phyloP scores from a whole-genome alignment of 2,888 invertebrate genomes.

The Rhingia rostrata region DNA sequence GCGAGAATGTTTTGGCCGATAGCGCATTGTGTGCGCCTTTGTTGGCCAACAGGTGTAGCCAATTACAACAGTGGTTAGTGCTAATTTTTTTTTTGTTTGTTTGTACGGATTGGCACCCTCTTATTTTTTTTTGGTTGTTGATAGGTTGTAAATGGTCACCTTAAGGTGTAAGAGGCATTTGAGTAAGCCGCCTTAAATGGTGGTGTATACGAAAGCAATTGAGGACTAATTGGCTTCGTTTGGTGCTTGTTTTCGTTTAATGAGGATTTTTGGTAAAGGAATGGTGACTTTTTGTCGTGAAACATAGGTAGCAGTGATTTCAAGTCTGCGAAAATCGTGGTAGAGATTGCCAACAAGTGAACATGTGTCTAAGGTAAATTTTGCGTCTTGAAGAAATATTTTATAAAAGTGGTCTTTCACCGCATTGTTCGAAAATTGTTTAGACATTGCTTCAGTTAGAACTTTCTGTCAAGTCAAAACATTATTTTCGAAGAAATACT shows the following conservation, averaged over 20 bases:
- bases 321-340: too few relatives aligned
- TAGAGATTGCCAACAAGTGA: too few relatives aligned
- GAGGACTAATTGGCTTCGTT: conserved; percentile 52
- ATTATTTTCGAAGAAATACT: too few relatives aligned
- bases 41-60: conserved; percentile 69
- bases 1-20: conserved; percentile 63
- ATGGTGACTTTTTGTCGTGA: too few relatives aligned
- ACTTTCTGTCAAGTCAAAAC: too few relatives aligned
- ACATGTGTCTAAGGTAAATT: too few relatives aligned
- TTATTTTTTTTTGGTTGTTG: conserved; percentile 7
- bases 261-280: background rate
- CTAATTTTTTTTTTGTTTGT: conserved; percentile 64
- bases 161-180: conserved; percentile 52
- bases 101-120: conserved; percentile 33
- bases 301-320: too few relatives aligned
- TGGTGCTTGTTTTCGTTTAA: conserved; percentile 10
- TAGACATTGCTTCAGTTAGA: too few relatives aligned
- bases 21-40: conserved; percentile 53
- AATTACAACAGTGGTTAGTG: conserved; percentile 63
- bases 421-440: too few relatives aligned
- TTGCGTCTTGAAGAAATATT: too few relatives aligned
- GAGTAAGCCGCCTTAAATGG: conserved; percentile 13
- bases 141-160: conserved; percentile 19
- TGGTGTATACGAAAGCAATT: conserved; percentile 49
- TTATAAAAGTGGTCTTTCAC: too few relatives aligned